Conservation (phyloP, 1,140 invertebrate species). For the Drosophila tsacasi region DNA sequence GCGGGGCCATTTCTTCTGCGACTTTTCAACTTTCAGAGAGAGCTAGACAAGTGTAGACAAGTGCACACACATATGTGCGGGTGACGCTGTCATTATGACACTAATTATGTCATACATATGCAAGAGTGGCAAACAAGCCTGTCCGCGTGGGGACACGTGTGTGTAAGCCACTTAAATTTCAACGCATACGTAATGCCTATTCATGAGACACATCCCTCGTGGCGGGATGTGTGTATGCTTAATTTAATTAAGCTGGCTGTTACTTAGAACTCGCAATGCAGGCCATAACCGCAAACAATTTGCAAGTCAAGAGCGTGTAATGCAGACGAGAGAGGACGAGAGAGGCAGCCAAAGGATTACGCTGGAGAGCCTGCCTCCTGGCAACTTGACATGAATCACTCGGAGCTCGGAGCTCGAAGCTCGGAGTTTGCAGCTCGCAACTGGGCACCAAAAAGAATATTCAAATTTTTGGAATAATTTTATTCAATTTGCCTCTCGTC, state of each 20-base stretch:
- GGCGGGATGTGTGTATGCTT: constrained; percentile 49
- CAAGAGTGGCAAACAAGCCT: constrained; percentile 77
- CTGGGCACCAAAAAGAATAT: constrained; percentile 17
- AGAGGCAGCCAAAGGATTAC: constrained; percentile 23
- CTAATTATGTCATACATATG: constrained; percentile 83
- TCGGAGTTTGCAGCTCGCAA: constrained; percentile 4
- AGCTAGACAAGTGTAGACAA: constrained; percentile 26
- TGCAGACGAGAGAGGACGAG: constrained; percentile 31
- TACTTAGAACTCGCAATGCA: constrained; percentile 68
- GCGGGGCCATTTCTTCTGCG: constrained; percentile 47
- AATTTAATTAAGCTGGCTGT: constrained; percentile 79
- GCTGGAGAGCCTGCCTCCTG: constrained; percentile 11
- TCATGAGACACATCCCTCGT: constrained; percentile 57
- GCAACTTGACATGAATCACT: constrained; percentile 40
- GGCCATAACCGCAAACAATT: constrained; percentile 70
- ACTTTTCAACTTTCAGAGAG: constrained; percentile 62
- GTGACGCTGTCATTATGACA: constrained; percentile 68
- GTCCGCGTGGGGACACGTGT: constrained; percentile 56
- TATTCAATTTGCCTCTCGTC: constrained; percentile 24
- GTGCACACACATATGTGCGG: constrained; percentile 22
- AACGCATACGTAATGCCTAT: constrained; percentile 80
- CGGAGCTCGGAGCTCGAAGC: constrained; percentile 9
- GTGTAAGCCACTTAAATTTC: constrained; percentile 82
- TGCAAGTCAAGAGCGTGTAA: constrained; percentile 70
- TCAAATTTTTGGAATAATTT: constrained; percentile 29